Conservation (phyloP, 2,113 vertebrate genomes). For the Prionailurus bengalensis region DNA sequence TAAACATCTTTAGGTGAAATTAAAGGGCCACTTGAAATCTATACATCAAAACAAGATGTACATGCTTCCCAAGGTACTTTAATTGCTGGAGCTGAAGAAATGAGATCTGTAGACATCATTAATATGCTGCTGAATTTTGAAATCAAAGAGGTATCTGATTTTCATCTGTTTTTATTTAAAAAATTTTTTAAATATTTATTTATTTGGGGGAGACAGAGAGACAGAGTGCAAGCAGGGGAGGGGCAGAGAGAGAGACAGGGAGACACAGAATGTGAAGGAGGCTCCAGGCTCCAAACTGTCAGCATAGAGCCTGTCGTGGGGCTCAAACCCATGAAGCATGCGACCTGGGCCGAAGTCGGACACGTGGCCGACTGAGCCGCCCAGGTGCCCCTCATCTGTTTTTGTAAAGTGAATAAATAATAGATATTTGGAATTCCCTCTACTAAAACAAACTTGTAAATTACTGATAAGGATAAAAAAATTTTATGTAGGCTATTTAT, state of each 20-base stretch:
- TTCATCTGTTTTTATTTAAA: constrained; percentile 44
- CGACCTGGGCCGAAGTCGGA: too few species aligned
- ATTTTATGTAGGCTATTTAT: background rate
- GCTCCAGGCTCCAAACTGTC: too few species aligned
- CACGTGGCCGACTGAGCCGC: too few species aligned
- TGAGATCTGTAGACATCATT: constrained; percentile 86
- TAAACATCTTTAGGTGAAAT: constrained; percentile 78
- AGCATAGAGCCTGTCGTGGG: too few species aligned
- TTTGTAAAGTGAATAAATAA: constrained; percentile 47
- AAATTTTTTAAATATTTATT: too few species aligned
- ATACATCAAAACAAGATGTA: background rate
- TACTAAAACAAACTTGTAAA: constrained; percentile 29
- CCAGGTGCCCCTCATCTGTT: background rate
- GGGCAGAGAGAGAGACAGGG: too few species aligned
- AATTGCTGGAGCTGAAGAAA: constrained; percentile 37
- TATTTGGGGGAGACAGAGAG: too few species aligned
- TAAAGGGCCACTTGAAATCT: constrained; percentile 63
- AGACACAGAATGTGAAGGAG: too few species aligned
- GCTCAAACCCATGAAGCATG: too few species aligned
- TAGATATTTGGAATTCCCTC: constrained; percentile 34
- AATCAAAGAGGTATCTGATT: constrained; percentile 92
- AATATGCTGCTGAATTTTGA: constrained; percentile 94
- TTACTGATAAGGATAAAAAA: constrained; percentile 18
- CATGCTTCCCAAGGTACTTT: constrained; percentile 61
- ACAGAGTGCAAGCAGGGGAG: too few species aligned